These are phyloP conservation scores for Bombus waltoni DNA, from an alignment of 1,140 invertebrate species.

Conservation along the genomic window DNA sequence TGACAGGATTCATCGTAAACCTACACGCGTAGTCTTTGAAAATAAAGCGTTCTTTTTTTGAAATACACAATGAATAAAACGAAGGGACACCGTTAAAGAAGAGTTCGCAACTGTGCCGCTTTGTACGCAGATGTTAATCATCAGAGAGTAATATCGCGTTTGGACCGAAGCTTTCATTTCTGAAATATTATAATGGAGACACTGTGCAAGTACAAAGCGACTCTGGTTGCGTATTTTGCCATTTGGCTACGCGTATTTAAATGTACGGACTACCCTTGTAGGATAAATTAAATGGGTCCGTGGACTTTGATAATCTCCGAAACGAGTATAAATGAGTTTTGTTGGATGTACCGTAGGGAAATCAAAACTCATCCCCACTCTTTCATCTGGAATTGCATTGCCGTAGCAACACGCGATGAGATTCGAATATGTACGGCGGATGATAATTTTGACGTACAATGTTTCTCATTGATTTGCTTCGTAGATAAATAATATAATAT, in stretches of 20 bases:
- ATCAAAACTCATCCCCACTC: constrained; percentile 69
- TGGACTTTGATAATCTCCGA: constrained; percentile 70
- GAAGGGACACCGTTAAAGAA: background rate
- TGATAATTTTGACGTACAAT: constrained; percentile 50
- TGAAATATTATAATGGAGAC: constrained; percentile 45
- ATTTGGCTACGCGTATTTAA: constrained; percentile 63
- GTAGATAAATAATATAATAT: background rate
- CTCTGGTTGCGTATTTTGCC: constrained; percentile 44
- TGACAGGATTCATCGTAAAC: background rate
- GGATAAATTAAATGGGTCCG: constrained; percentile 70
- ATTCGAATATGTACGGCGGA: constrained; percentile 50
- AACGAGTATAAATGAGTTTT: constrained; percentile 75
- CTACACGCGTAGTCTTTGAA: background rate
- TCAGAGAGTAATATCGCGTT: constrained; percentile 15
- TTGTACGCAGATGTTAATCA: constrained; percentile 32
- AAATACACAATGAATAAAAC: background rate
- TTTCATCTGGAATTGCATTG: constrained; percentile 59
- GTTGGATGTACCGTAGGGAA: constrained; percentile 72
- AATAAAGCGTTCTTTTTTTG: background rate
- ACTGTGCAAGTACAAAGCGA: constrained; percentile 38
- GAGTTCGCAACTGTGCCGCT: background rate
- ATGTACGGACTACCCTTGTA: constrained; percentile 61
- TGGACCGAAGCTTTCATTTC: constrained; percentile 39
- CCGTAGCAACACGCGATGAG: constrained; percentile 56
- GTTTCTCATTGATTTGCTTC: background rate